Evolutionary conservation across 2,113 vertebrate genomes (phyloP).

Genomic region (Thinocorus orbignyianus): DNA sequence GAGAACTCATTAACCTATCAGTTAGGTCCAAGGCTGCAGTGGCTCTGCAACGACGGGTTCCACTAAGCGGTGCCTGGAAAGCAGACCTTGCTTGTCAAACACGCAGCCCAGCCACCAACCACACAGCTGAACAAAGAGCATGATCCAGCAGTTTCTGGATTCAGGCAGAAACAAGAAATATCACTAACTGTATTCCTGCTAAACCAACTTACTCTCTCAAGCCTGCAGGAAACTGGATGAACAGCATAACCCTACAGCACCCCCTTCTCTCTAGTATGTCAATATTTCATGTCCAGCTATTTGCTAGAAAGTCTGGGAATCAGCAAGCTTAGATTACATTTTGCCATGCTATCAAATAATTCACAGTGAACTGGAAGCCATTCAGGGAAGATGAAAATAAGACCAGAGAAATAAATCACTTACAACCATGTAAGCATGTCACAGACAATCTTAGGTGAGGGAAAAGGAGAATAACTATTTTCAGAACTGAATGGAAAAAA

Average conservation of each 20-base stretch:
- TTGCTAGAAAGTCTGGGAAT: not conserved
- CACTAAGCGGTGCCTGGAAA: not conserved
- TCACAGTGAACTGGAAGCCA: not conserved
- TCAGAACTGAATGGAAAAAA: not conserved
- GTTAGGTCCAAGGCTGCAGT: fast-evolving
- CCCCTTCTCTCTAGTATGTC: not conserved
- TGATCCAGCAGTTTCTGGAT: not conserved
- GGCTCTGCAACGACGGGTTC: fast-evolving
- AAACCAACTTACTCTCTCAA: fast-evolving
- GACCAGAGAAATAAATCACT: slow-evolving; percentile 17
- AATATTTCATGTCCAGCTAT: not conserved
- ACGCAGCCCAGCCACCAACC: not conserved
- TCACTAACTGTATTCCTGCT: not conserved
- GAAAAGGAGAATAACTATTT: not conserved
- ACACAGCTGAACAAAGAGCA: not conserved
- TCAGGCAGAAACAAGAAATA: not conserved
- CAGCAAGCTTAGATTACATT: not conserved
- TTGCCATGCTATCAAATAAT: slow-evolving; percentile 14
- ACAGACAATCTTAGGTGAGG: not conserved
- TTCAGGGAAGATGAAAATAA: slow-evolving; percentile 39
- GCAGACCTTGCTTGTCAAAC: not conserved
- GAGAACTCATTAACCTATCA: not conserved
- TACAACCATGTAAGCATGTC: not conserved
- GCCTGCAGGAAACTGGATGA: not conserved
- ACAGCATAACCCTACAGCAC: not conserved